phyloP scores from a whole-genome alignment of 2,797 vertebrate species.

The Pangasius djambal region DNA sequence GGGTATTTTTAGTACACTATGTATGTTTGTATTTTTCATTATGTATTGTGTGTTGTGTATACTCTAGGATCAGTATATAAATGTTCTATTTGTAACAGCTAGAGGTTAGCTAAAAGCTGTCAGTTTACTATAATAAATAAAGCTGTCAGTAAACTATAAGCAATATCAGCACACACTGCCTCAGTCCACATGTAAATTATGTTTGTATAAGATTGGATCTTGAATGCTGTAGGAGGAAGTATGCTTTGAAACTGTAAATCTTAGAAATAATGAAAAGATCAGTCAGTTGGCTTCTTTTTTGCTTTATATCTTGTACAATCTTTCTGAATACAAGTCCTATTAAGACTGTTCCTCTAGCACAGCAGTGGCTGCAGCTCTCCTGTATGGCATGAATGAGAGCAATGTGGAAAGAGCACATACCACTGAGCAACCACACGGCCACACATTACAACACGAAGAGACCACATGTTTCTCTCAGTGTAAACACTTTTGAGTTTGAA shows the following conservation, averaged over 20 bases:
- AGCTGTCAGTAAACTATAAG: background rate
- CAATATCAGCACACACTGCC: background rate
- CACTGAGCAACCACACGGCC: slow-evolving; percentile 14
- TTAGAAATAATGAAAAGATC: background rate
- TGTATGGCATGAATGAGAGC: slow-evolving; percentile 16
- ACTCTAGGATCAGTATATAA: background rate
- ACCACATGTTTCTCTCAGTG: slow-evolving; percentile 18
- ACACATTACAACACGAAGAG: slow-evolving; percentile 27
- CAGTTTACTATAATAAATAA: background rate
- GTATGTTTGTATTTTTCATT: background rate
- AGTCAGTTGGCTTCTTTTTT: background rate
- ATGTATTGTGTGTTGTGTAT: background rate
- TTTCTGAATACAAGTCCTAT: slow-evolving; percentile 8
- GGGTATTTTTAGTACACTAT: background rate
- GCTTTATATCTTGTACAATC: background rate
- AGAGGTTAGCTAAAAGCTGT: background rate
- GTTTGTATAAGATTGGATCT: background rate
- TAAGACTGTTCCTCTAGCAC: background rate
- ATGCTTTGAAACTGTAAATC: background rate
- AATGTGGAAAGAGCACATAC: slow-evolving; percentile 10
- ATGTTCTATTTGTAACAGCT: background rate
- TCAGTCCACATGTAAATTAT: background rate
- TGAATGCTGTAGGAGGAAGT: background rate
- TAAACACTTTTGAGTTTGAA: slow-evolving; percentile 46
- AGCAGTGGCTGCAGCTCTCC: background rate